These are phyloP conservation scores for Crotophaga sulcirostris DNA, from an alignment of 2,113 vertebrate genomes.

Conservation along the genomic window DNA sequence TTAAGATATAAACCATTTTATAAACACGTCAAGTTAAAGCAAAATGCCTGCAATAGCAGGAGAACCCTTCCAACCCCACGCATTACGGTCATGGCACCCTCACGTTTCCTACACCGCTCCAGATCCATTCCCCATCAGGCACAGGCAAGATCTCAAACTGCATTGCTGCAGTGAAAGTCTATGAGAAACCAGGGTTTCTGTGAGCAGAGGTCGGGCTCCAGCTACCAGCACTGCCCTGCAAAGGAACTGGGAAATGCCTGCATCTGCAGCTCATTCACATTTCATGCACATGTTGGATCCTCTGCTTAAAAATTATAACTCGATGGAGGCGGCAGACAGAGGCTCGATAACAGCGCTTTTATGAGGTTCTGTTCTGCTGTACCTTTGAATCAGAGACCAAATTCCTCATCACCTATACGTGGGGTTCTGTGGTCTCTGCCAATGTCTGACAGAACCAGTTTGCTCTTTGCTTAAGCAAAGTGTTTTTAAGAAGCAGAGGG, in stretches of 20 bases:
- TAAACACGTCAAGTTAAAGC: constrained; percentile 62
- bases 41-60: constrained; percentile 39
- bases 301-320: background rate
- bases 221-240: too few relatives aligned
- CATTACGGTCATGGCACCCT: background rate
- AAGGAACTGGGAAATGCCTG: background rate
- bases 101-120: background rate
- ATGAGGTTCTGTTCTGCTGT: background rate
- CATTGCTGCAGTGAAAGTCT: background rate
- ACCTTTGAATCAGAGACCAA: background rate
- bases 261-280: background rate
- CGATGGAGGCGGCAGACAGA: background rate
- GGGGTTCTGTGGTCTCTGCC: background rate
- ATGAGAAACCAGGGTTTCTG: background rate
- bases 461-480: constrained; percentile 29
- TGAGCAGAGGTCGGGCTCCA: background rate
- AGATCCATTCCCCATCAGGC: background rate
- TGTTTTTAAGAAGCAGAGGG: constrained; percentile 34
- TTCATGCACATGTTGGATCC: background rate
- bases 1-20: constrained; percentile 61
- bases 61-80: background rate
- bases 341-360: background rate
- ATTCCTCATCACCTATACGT: background rate
- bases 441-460: constrained; percentile 19
- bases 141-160: background rate